Base-by-base conservation (phyloP, 2,113 vertebrate genomes). In the Elaphurus davidianus region DNA sequence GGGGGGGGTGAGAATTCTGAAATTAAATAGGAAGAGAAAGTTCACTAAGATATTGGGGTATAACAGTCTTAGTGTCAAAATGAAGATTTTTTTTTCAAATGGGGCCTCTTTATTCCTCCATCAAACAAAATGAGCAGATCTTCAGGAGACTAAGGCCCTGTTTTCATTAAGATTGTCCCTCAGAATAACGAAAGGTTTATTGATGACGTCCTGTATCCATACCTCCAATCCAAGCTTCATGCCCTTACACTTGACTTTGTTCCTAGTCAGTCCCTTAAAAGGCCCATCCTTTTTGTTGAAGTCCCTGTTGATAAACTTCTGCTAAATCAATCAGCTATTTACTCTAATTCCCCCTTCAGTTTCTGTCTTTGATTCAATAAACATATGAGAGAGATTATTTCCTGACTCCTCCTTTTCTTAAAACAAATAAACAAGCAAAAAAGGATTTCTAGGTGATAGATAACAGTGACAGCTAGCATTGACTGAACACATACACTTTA, bases 121-220 rank as follows among this genome's bases (percentile, higher is more conserved):
- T 52, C 27, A 92, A 85, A 7, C 12, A 81, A 91, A 50, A 43
- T 17, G 12, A 76, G 71, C 23, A 76, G 21, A 54, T 17, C 54
- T 33, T 17, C 19, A 54, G 28, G 25, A 28, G 54, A 40, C 21
- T 54, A 54, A 36, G 40, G 36, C 9, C 47, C n/a, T 27, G 11
- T 64, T 93, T 59, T 59, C 52, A 45, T 6, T 71, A 60, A 88
- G 28, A 10, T 23, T 6, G 19, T 4, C 17, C 13, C 7, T 25
- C 40, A 91, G n/a, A 36, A 47, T 7, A 54, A 87, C 14, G 2
- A 78, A 27, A 60, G 8, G 11, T 36, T 59, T 30, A 67, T 8
- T 1, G 28, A 15, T 25, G 12, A 45, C 7, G 9, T n/a, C 27
- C 27, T 57, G 3, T 30, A 52, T 4, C 19, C 28, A 13, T 0